Evolutionary conservation across 1,140 invertebrate genomes (phyloP), one percentile per base, ranked within the genome.

Genomic region (Galleria mellonella): DNA sequence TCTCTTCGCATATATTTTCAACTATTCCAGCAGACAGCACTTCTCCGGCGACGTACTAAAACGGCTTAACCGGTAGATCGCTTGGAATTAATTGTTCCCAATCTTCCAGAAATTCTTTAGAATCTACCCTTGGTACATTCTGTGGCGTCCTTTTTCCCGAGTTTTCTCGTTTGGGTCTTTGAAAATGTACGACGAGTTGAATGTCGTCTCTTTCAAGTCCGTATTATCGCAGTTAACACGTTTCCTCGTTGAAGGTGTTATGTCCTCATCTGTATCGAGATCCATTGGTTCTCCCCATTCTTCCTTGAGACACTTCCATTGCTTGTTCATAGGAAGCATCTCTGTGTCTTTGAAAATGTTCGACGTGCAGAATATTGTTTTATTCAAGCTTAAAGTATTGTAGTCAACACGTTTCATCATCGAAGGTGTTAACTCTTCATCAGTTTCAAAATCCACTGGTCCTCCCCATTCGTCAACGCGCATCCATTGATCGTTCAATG

Each of bases 211-310:
- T 43, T 58, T 65, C 9, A 76, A 45, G 30, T 78, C 71, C 11
- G 72, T 52, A n/a, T n/a, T n/a, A n/a, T n/a, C n/a, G 0, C 71
- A 65, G 38, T 72, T 73, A 49, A 72, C 62, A 8, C 60, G 59
- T 10, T 66, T 51, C 50, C 52, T 59, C 1, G 73, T 11, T 41
- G 50, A 39, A 9, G 62, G 51, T 11, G 44, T 9, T 2, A 10
- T 32, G 3, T 78, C 74, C 9, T 83, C 79, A 37, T 82, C 75
- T 9, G 61, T 66, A 4, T 83, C 75, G 9, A 83, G 40, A 37
- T 83, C 79, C 28, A 83, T 49, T 9, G 79, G 66, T 15, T 70
- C 63, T 2, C 72, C 72, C 78, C 79, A 83, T 43, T 77, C 59
- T 47, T 72, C 57, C 35, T 74, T 71, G 0, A 79, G 48, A 13